Conservation (phyloP, 2,888 invertebrate species). For the Hoplodrina blanda region DNA sequence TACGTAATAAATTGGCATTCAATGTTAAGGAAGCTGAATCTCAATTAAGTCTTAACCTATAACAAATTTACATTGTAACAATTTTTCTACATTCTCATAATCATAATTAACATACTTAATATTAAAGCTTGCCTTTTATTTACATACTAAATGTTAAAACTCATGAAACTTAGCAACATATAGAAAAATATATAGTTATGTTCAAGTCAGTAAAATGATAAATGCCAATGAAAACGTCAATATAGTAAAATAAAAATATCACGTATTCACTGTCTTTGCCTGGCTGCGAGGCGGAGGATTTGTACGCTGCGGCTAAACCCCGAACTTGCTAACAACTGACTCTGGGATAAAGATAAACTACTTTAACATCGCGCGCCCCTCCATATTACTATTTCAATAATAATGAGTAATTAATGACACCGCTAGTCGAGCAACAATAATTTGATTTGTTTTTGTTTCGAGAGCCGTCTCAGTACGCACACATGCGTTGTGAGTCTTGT, state of each 20-base stretch:
- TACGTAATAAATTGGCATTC: slow-evolving; percentile 73
- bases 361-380: too few species aligned
- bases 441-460: too few species aligned
- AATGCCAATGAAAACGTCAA: slow-evolving; percentile 77
- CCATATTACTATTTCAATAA: too few species aligned
- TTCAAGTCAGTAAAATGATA: slow-evolving; percentile 74
- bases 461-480: too few species aligned
- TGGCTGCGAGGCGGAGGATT: slow-evolving; percentile 56
- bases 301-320: slow-evolving; percentile 43
- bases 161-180: slow-evolving; percentile 61
- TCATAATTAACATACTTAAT: slow-evolving; percentile 83
- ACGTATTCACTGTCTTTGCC: slow-evolving; percentile 65
- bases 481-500: too few species aligned
- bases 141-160: slow-evolving; percentile 68
- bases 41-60: slow-evolving; percentile 77
- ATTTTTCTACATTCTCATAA: slow-evolving; percentile 77
- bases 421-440: too few species aligned
- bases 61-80: slow-evolving; percentile 88
- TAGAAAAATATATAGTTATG: slow-evolving; percentile 64
- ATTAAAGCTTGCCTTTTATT: slow-evolving; percentile 86
- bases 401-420: too few species aligned
- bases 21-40: slow-evolving; percentile 79
- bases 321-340: slow-evolving; percentile 34
- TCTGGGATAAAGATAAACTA: too few species aligned
- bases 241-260: slow-evolving; percentile 72